A percentile compares a stretch with the other conserved stretches of the same genome.
Conservation (phyloP, 2,888 invertebrate genomes). For the Gymnosoma rotundatum region DNA sequence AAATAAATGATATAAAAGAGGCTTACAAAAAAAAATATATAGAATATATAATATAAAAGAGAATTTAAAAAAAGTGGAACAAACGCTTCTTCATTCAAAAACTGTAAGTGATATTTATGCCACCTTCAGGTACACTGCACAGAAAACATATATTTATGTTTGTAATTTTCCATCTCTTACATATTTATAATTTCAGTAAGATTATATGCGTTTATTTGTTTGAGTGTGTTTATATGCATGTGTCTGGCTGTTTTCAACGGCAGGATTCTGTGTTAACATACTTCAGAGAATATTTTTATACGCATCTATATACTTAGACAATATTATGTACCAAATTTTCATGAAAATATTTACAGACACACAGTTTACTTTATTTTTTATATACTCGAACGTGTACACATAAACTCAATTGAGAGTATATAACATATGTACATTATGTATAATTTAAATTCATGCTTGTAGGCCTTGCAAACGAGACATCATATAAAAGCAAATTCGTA, state of each 20-base stretch:
- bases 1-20: too few species aligned
- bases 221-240: background rate
- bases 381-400: background rate
- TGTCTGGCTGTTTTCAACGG: conserved; percentile 6
- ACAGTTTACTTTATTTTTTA: background rate
- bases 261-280: background rate
- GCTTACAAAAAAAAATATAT: too few species aligned
- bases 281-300: background rate
- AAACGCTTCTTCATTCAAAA: conserved; percentile 40
- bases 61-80: conserved; percentile 44
- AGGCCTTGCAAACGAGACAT: background rate
- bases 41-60: background rate
- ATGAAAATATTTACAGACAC: background rate
- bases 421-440: background rate
- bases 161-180: background rate
- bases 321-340: background rate
- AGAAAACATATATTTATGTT: too few species aligned
- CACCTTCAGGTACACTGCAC: too few species aligned
- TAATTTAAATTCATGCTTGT: conserved; percentile 5
- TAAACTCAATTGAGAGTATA: background rate
- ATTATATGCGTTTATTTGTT: background rate
- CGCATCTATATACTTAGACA: background rate
- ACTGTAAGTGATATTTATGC: too few species aligned
- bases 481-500: too few species aligned
- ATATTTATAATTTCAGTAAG: background rate